Percentiles rank a stretch among this genome's conserved stretches.
Conservation (phyloP, 92 coral and sea anemone species). For the Palythoa grandis region DNA sequence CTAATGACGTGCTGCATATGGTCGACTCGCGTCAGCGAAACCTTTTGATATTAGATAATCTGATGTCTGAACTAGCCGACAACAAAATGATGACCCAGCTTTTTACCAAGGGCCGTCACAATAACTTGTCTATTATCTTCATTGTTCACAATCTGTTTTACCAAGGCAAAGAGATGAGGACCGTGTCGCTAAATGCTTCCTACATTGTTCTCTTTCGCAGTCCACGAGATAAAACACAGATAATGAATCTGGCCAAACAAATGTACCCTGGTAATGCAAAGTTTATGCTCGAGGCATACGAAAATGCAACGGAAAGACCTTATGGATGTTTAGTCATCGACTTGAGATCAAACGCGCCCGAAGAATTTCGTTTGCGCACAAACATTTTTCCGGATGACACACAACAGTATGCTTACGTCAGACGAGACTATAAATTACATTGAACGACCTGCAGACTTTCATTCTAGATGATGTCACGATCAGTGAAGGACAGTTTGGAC, state of each 20-base stretch:
- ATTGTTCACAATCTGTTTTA: not conserved
- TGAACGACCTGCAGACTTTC: not conserved
- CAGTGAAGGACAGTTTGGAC: slow-evolving; percentile 25
- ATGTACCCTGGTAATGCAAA: not conserved
- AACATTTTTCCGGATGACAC: not conserved
- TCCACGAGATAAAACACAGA: slow-evolving; percentile 10
- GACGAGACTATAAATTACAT: not conserved
- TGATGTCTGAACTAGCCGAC: not conserved
- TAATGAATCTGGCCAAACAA: not conserved
- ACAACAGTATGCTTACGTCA: not conserved
- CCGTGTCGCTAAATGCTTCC: not conserved
- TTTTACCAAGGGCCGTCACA: not conserved
- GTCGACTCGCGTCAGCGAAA: not conserved
- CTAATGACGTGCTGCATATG: not conserved
- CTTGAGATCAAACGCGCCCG: not conserved
- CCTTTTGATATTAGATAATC: not conserved
- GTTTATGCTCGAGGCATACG: not conserved
- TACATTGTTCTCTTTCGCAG: not conserved
- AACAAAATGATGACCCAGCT: slow-evolving; percentile 4
- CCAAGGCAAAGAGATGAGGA: slow-evolving; percentile 1
- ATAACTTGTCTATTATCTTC: not conserved
- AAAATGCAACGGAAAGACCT: not conserved
- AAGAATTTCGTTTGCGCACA: not conserved
- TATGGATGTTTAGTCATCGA: not conserved
- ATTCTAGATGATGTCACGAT: not conserved